phyloP scores from a whole-genome alignment of 2,113 vertebrate species.

The Oxyura jamaicensis region DNA sequence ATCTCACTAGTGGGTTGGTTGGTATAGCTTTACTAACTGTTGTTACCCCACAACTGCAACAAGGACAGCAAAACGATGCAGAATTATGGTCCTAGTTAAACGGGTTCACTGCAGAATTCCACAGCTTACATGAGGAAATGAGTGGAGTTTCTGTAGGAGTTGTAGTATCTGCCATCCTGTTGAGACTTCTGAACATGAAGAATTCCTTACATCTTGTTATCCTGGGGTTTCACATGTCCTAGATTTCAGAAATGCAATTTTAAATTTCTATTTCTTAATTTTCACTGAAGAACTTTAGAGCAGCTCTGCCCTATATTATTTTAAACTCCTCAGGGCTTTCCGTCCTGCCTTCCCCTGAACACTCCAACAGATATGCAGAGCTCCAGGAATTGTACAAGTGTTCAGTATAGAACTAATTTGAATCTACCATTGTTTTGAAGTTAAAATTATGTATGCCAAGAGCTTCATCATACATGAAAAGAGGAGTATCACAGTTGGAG shows the following conservation, averaged over 20 bases:
- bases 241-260: neutral
- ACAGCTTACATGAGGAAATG: neutral
- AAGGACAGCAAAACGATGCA: neutral
- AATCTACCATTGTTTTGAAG: conserved; percentile 2
- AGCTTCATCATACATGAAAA: neutral
- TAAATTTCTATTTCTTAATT: neutral
- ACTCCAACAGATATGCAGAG: neutral
- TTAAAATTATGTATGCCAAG: neutral
- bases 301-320: neutral
- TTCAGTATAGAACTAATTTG: neutral
- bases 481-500: neutral
- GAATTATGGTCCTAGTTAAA: neutral
- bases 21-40: neutral
- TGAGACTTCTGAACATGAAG: neutral
- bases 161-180: neutral
- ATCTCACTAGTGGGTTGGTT: neutral
- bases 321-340: neutral
- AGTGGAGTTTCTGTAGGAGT: neutral
- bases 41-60: neutral
- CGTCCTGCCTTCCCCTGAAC: neutral
- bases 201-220: neutral
- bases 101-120: neutral
- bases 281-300: neutral
- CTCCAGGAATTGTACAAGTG: neutral
- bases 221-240: neutral